Base-by-base conservation (phyloP, 2,113 vertebrate genomes). In the Ammodytes marinus region DNA sequence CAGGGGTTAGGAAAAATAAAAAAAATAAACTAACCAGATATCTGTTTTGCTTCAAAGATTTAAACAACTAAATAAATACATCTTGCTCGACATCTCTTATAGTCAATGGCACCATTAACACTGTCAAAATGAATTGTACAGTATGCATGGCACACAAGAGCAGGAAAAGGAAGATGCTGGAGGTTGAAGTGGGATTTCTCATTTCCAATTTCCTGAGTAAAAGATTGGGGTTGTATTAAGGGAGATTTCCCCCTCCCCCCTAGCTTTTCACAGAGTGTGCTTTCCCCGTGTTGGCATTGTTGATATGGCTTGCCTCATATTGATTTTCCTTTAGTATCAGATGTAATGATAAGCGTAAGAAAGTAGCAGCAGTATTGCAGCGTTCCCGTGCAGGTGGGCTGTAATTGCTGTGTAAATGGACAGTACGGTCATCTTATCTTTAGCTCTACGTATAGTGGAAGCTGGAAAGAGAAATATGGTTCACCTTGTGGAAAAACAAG, bases 361-460 rank as follows among this genome's bases (percentile, higher is more conserved):
- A 80, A 61, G 67, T 27, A 63, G 66, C 71, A 74, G 69, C 67
- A 50, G 75, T 63, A 80, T 27, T 27, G 61, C 49, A 74, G 60
- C 68, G 71, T 49, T 50, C 69, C 45, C 61, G 66, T 37, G 79
- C 82, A 86, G 83, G 79, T 88, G 65, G 83, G 37, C 59, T 70
- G 63, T 90, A 79, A 91, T 79, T 85, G 81, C 50, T 64, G 67
- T 69, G 63, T 78, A 91, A 88, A 91, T 86, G 74, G 70, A 78
- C 45, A 57, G 52, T 63, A 58, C 79, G 70, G 50, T 67, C 64
- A 55, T 74, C 42, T 72, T 57, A 78, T 85, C 66, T 27, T 27
- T 64, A 47, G 53, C 37, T 53, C 8, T 40, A 27, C 27, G 27
- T 27, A 43, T 80, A 82, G 84, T 74, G 67, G 64, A 81, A 35